These are phyloP conservation scores for Schizopygopsis pylzovi DNA, from an alignment of 2,797 vertebrate genomes.

Conservation along the genomic window DNA sequence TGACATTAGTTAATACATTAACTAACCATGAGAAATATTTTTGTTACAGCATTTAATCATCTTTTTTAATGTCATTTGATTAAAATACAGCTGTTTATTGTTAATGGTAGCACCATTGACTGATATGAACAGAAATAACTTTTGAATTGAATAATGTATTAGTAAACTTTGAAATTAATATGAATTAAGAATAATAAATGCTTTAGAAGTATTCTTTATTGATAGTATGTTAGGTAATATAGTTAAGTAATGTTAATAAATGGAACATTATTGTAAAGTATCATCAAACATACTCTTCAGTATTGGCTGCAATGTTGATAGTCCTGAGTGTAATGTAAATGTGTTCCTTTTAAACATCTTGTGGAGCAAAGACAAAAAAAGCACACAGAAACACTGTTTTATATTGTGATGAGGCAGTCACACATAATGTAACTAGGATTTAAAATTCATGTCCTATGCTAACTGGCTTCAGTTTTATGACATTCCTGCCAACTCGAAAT, in stretches of 20 bases:
- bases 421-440: constrained; percentile 1
- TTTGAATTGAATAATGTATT: neutral
- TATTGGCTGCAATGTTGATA: neutral
- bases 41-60: too few species aligned
- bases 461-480: constrained; percentile 1
- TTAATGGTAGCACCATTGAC: neutral
- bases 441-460: neutral
- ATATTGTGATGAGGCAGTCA: neutral
- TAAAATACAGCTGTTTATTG: neutral
- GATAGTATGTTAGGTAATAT: neutral
- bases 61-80: neutral
- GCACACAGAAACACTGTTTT: neutral
- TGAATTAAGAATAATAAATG: neutral
- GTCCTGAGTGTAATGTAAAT: neutral
- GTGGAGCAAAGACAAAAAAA: neutral
- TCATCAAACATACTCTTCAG: neutral
- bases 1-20: too few species aligned
- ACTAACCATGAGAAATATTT: too few species aligned
- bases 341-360: neutral
- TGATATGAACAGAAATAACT: neutral
- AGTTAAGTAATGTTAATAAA: neutral
- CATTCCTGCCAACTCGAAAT: neutral
- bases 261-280: neutral
- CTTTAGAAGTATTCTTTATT: neutral
- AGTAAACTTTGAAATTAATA: neutral